Base-by-base conservation (phyloP, 2,113 vertebrate species). In the Alethe diademata region DNA sequence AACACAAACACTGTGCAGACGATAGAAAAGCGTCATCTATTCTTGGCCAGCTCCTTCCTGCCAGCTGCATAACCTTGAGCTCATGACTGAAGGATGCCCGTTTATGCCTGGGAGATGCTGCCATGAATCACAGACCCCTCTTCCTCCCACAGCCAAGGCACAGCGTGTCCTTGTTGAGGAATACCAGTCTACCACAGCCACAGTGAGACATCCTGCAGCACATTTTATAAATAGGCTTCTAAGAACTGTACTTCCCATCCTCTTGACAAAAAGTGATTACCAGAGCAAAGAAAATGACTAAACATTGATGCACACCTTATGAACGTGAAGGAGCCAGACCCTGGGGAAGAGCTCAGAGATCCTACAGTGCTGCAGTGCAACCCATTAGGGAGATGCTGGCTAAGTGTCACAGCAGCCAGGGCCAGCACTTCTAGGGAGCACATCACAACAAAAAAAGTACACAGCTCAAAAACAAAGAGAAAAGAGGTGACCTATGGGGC, bases 111-210 rank as follows among this genome's bases (percentile, higher is more conserved):
- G 78, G 80, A 96, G 87, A 86, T 5, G 69, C 53, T 70, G 65
- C 25, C 79, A 51, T 72, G 90, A 94, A 94, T 92, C 94, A 95
- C 58, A 65, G 71, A 62, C 36, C 92, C 92, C 61, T 29, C 13
- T 35, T 80, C 79, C 85, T 91, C 78, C 64, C 61, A 54, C 85
- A 75, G 76, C 1, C 1, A 65, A 90, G 75, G 72, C 90, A 70
- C 67, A 69, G 26, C 1, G 5, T 20, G 53, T 92, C 95, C 93
- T 92, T 97, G 72, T 12, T 73, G 58, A 91, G 50, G 45, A 92
- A 75, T 28, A 75, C 66, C 47, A 62, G 65, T 8, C 31, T n/a
- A 31, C 75, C 19, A 29, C 62, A 57, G 19, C 19, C 79, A 66
- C 62, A 31, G 42, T 1, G 5, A 87, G 69, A 71, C 8, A 18